Base-by-base conservation (phyloP, 2,888 invertebrate species). In the Shargacucullia verbasci region DNA sequence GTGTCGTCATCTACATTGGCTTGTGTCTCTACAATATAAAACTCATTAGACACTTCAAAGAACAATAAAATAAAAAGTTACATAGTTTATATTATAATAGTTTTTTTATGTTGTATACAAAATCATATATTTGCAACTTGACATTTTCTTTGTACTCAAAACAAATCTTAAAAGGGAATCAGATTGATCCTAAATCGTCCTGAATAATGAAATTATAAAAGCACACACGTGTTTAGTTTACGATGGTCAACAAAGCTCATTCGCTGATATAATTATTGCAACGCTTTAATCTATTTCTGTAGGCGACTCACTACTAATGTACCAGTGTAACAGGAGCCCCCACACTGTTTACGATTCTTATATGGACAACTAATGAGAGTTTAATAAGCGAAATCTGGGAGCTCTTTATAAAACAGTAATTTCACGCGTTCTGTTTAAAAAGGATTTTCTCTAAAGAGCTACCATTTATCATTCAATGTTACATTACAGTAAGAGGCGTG, bases 251-350 rank as follows among this genome's bases (percentile, higher is more conserved):
- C 89, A 89, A 90, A 90, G 89, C 84, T 79, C 82, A 80, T 88
- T 85, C 84, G 89, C 87, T 91, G 91, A 91, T 92, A 91, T 91
- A 91, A 92, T 92, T 91, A 91, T 89, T 92, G 90, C 91, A 88
- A 85, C 78, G 89, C 84, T 82, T 85, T 83, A 83, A 81, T 89
- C 91, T 92, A 92, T 92, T 91, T 89, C 81, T 80, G 92, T 88
- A 81, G 76, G 58, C 87, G 87, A 89, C 82, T 90, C 89, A 87
- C 82, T 75, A 73, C 77, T 66, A 72, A 70, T 69, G 34, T 56
- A 60, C 90, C 88, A 87, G 71, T 67, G 27, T 84, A 84, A 74
- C 56, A 56, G 72, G 90, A 84, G 33, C 86, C 73, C 68, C 71
- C 63, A 62, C 55, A 70, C 67, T 62, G 56, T 54, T 62, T 59